A percentile compares a stretch with the other conserved stretches of the same genome.
phyloP scores from a whole-genome alignment of 2,888 invertebrate genomes.

The Oscheius sp. region DNA sequence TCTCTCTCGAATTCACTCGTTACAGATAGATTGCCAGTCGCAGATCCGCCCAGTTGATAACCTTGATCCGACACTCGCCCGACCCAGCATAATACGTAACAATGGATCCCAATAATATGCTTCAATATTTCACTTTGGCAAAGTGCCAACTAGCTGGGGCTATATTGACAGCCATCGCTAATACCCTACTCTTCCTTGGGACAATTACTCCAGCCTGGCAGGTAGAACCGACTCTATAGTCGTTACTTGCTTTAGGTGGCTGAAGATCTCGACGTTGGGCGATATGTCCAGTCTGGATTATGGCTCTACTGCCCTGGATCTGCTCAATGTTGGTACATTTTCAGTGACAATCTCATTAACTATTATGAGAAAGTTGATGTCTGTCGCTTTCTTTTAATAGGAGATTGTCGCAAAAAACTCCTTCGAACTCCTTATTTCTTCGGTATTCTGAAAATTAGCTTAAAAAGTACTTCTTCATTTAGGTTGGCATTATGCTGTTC shows the following conservation, averaged over 20 bases:
- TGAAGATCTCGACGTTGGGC: constrained; percentile 62
- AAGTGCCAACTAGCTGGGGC: constrained; percentile 56
- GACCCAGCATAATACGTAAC: not conserved
- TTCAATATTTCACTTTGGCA: constrained; percentile 17
- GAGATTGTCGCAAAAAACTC: constrained; percentile 68
- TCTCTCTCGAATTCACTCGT: not conserved
- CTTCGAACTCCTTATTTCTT: constrained; percentile 69
- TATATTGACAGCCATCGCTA: constrained; percentile 46
- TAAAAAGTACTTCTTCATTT: not conserved
- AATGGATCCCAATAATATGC: not conserved
- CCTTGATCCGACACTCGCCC: constrained; percentile 4
- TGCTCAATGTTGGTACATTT: constrained; percentile 64
- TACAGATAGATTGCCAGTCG: not conserved
- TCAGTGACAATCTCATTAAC: constrained; percentile 66
- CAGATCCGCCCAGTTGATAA: constrained; percentile 22
- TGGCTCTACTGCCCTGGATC: constrained; percentile 67
- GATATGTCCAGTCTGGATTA: constrained; percentile 64
- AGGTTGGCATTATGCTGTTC: constrained; percentile 69
- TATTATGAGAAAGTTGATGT: constrained; percentile 69
- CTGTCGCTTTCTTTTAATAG: constrained; percentile 67
- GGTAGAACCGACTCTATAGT: constrained; percentile 41
- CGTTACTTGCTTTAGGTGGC: constrained; percentile 55
- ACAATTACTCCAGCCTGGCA: constrained; percentile 69
- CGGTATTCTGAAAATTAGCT: constrained; percentile 37
- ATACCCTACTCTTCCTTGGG: constrained; percentile 59